These are phyloP conservation scores for Teleiodes luculella DNA, from an alignment of 2,888 invertebrate species.

Conservation along the genomic window DNA sequence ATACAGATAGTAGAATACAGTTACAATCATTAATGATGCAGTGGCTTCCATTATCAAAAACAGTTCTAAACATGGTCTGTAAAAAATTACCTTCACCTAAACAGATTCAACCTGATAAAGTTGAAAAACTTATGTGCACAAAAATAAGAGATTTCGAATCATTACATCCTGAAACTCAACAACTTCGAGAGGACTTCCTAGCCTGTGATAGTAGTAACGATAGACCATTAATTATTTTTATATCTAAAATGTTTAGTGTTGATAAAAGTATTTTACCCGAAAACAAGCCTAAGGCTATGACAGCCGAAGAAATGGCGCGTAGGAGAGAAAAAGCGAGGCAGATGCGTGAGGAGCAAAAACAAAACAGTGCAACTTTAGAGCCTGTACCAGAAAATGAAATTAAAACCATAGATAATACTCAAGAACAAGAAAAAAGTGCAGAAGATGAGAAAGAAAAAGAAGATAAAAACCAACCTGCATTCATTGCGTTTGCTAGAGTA, in stretches of 20 bases:
- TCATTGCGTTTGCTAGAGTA: slow-evolving; percentile 95
- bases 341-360: slow-evolving; percentile 79
- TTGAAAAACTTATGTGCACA: slow-evolving; percentile 89
- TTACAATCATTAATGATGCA: slow-evolving; percentile 90
- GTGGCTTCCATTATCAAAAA: slow-evolving; percentile 92
- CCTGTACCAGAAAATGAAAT: slow-evolving; percentile 31
- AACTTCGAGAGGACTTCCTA: slow-evolving; percentile 83
- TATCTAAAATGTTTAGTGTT: slow-evolving; percentile 95
- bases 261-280: slow-evolving; percentile 87
- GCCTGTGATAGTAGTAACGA: slow-evolving; percentile 82
- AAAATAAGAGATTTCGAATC: slow-evolving; percentile 82
- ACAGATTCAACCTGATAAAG: slow-evolving; percentile 85
- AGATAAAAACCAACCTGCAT: slow-evolving; percentile 79
- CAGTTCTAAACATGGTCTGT: slow-evolving; percentile 90
- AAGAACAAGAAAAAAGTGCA: slow-evolving; percentile 44
- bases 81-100: slow-evolving; percentile 89
- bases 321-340: slow-evolving; percentile 83
- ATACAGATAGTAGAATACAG: slow-evolving; percentile 87
- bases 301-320: slow-evolving; percentile 83
- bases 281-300: slow-evolving; percentile 87
- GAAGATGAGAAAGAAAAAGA: slow-evolving; percentile 60
- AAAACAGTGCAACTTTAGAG: slow-evolving; percentile 37
- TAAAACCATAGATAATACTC: slow-evolving; percentile 37
- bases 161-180: slow-evolving; percentile 83
- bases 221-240: slow-evolving; percentile 85